Evolutionary conservation across 2,797 vertebrate genomes (phyloP), one percentile per base, ranked within the genome.

Genomic region (Cyprinella venusta): DNA sequence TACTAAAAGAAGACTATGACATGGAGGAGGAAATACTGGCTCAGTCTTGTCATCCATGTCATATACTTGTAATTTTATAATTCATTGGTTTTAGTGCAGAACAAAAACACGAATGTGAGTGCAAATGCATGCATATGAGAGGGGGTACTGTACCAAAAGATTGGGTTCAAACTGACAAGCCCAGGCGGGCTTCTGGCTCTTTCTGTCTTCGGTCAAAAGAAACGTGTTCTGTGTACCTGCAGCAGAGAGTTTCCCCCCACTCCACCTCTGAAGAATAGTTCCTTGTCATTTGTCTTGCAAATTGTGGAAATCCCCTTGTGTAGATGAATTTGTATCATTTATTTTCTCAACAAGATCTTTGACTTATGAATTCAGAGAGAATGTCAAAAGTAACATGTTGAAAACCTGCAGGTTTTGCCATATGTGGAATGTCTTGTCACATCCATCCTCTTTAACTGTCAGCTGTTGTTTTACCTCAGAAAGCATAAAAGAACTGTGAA

Each of bases 181-280:
- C 91, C 90, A 90, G 93, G 90, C 94, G 92, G 93, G 93, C 91
- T 93, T 90, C 85, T 89, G 89, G 89, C 63, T 79, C 91, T 90
- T 90, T 93, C 91, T 93, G 91, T 91, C 91, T 87, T 89, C 88
- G 89, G 91, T 92, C 90, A 92, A 88, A 52, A 72, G 91, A 92
- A 93, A 91, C 92, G 92, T 93, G 92, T 93, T 94, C 93, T 93
- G 92, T 75, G 5, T 91, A 92, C 92, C 88, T 75, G 87, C 86
- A 88, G 87, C 89, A 89, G 79, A 64, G 84, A 83, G 9, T 52
- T 2, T 21, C 8, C 79, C 70, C 42, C 78, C 61, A 52, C 84
- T 79, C 30, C 63, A 10, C n/a, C 36, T 36, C 45, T 80, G 80
- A 30, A 16, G 45, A 72, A 36, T 21, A 76, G 77, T 65, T 76